phyloP scores from a whole-genome alignment of 2,113 vertebrate genomes.

The Labrus mixtus region DNA sequence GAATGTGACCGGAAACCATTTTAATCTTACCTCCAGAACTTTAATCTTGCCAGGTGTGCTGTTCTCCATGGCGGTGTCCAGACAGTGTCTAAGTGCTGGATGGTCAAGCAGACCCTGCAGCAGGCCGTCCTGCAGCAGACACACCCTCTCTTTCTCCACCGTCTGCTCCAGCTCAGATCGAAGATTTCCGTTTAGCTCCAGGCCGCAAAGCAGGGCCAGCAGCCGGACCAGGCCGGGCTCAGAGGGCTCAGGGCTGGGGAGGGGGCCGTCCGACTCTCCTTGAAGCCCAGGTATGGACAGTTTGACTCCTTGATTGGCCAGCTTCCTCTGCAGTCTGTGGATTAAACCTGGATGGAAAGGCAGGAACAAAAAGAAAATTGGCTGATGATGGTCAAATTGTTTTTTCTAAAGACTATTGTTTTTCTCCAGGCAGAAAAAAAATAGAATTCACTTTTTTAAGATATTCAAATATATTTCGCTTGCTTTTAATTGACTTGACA shows the following conservation, averaged over 20 bases:
- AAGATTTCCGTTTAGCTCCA: constrained; percentile 93
- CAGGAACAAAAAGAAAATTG: no score
- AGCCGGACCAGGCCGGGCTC: constrained; percentile 86
- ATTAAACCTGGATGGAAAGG: constrained; percentile 83
- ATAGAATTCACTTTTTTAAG: no score
- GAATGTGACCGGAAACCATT: neutral
- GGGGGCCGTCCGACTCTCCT: constrained; percentile 5
- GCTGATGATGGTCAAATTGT: no score
- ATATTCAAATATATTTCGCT: no score
- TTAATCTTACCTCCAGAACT: constrained; percentile 89
- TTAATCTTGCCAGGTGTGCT: constrained; percentile 82
- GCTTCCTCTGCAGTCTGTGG: constrained; percentile 84
- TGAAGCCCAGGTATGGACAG: constrained; percentile 86
- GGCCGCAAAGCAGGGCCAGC: constrained; percentile 85
- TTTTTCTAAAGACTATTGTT: no score
- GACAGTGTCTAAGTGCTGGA: constrained; percentile 85
- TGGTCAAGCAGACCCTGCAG: constrained; percentile 87
- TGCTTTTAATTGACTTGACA: no score
- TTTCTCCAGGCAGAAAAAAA: no score
- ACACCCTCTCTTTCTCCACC: constrained; percentile 84
- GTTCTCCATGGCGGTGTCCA: constrained; percentile 91
- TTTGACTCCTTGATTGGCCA: constrained; percentile 88
- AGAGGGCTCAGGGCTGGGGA: constrained; percentile 1
- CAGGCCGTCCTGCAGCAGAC: constrained; percentile 88
- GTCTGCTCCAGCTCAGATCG: constrained; percentile 88